Evolutionary conservation across 1,140 invertebrate genomes (phyloP), one percentile per base, ranked within the genome.

Genomic region (Lasaia peninsularis): DNA sequence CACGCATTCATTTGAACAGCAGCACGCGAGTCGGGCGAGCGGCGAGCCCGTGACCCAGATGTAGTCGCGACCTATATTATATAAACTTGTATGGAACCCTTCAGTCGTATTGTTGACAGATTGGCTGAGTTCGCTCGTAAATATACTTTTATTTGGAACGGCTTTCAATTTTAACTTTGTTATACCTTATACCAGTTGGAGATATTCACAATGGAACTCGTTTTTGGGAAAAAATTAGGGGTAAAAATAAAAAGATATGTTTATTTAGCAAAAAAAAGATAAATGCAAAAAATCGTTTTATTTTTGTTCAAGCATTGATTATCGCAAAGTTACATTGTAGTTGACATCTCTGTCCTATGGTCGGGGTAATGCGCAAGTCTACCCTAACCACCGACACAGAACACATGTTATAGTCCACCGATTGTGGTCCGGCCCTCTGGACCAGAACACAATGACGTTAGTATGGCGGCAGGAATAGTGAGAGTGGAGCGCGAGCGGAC

Each of bases 1-100:
- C 7, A 14, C 35, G 35, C 35, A 37, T 37, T 37, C 6, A 37
- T 37, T 7, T 0, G 8, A 37, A 37, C 35, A 14, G 8, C 35
- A 16, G 14, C 14, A 37, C n/a, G n/a, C 4, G 14, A 40, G 12
- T 40, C 51, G 33, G 60, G 63, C 51, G 24, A 44, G 49, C 14
- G 14, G 9, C 37, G 14, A 10, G 16, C 37, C 61, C 63, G 60
- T 69, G 70, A 69, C 70, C 63, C 31, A 57, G 62, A 66, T 64
- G 57, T 48, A 24, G 44, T 56, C 49, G 52, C 37, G 58, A 53
- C 65, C 59, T 56, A 62, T 52, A 63, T 63, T 49, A 62, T n/a
- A n/a, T 56, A 56, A 55, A 28, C 37, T 40, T 40, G 16, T 9
- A 40, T 40, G 37, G 12, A 40, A 40, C 37, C 37, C 37, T 16